A percentile compares a stretch with the other conserved stretches of the same genome.
Evolutionary conservation across 2,888 invertebrate genomes (phyloP).

Genomic region (Allygus modestus): DNA sequence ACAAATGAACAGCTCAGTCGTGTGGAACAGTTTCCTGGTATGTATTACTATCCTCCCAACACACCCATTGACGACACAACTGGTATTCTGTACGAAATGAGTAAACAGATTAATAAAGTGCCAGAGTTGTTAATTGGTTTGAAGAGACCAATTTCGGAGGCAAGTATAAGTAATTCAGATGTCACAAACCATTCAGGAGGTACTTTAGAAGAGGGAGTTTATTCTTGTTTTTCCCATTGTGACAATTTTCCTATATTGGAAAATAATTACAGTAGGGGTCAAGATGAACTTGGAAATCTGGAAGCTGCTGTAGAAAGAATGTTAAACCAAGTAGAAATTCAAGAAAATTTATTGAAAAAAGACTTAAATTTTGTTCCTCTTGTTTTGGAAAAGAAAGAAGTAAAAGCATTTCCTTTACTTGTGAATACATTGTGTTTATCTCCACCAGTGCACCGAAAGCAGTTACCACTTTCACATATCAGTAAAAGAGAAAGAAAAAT

Average conservation of each 20-base stretch:
- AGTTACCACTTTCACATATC: neutral
- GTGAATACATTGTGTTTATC: constrained; percentile 63
- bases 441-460: constrained; percentile 27
- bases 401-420: constrained; percentile 62
- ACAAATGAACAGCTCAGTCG: constrained; percentile 32
- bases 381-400: constrained; percentile 60
- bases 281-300: constrained; percentile 71
- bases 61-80: constrained; percentile 62
- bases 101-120: constrained; percentile 68
- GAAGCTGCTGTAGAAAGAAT: constrained; percentile 75
- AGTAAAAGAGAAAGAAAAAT: neutral
- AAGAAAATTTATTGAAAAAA: constrained; percentile 73
- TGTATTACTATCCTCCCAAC: constrained; percentile 16
- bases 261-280: constrained; percentile 50
- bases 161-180: constrained; percentile 1
- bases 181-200: constrained; percentile 26
- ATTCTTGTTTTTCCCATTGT: constrained; percentile 53
- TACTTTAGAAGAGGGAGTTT: constrained; percentile 60
- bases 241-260: neutral
- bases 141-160: neutral
- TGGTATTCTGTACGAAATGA: constrained; percentile 68
- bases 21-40: constrained; percentile 50
- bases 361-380: constrained; percentile 71
- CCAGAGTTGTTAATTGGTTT: constrained; percentile 62
- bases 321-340: constrained; percentile 74